These are phyloP conservation scores for Athene noctua DNA, from an alignment of 2,113 vertebrate species.

Conservation along the genomic window DNA sequence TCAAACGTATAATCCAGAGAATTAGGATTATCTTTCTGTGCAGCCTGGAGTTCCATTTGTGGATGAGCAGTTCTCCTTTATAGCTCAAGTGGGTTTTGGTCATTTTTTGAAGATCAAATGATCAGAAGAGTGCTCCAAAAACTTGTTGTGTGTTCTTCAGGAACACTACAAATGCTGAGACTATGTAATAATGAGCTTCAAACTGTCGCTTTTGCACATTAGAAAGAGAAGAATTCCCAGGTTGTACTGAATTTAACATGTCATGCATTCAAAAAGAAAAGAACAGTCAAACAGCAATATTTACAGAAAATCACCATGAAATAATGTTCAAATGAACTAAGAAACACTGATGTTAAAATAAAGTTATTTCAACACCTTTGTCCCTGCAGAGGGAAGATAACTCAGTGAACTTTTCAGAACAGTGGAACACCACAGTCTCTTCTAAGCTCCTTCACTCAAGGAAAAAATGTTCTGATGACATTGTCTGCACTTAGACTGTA, in stretches of 20 bases:
- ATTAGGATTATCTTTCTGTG: neutral
- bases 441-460: neutral
- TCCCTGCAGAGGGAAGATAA: neutral
- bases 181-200: neutral
- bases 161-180: neutral
- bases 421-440: neutral
- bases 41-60: neutral
- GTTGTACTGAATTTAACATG: neutral
- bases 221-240: neutral
- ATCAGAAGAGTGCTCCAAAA: neutral
- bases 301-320: neutral
- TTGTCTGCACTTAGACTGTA: neutral
- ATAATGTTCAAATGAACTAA: neutral
- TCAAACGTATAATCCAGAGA: neutral
- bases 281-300: neutral
- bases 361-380: neutral
- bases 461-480: neutral
- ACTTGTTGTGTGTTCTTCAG: neutral
- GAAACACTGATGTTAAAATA: neutral
- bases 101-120: neutral
- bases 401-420: slow-evolving; percentile 28
- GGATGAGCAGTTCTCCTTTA: neutral
- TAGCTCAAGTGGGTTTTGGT: neutral
- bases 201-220: neutral
- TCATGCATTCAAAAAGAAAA: fast-evolving